Base-by-base conservation (phyloP, 2,888 invertebrate species). In the Tachystola acroxantha region DNA sequence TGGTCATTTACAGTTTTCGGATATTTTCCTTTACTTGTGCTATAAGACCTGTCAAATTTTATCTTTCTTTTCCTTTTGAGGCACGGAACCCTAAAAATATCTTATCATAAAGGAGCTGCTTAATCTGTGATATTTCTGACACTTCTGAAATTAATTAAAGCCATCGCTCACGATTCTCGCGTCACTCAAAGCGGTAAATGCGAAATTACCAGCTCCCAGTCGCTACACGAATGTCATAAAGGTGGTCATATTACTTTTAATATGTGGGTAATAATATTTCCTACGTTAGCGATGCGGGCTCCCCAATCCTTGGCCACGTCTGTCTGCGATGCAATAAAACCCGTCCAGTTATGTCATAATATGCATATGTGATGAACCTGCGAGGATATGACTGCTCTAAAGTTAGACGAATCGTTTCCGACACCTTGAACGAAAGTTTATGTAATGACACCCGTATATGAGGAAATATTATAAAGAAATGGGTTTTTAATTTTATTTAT, bases 271-370 rank as follows among this genome's bases (percentile, higher is more conserved):
- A 64, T 65, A 65, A 72, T 66, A 72, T 67, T 47, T 53, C 60
- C 43, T 56, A 51, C 49, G 45, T 48, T 55, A 46, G 53, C 57
- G 11, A 11, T 12, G 12, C 27, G 11, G 47, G 48, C 48, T 57
- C 53, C 60, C 63, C 66, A 70, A 73, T 74, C 67, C 74, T 67
- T 66, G 67, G 70, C 70, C 68, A 66, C 73, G 74, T 79, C 75
- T 64, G 78, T 73, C 75, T 68, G 71, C 53, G 61, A 42, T 36
- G 81, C 74, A 82, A 81, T 82, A 82, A 81, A 82, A 75, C 61
- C 57, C 56, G 64, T 66, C 65, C 60, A 64, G 68, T 78, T 77
- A 72, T 77, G 65, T 67, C 72, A 74, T 81, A 75, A 78, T 78
- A 75, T 77, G 77, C 79, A 82, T 78, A 72, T 75, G 72, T 70